Evolutionary conservation across 1,140 invertebrate species (phyloP).

Genomic region (Nasonia vitripennis): DNA sequence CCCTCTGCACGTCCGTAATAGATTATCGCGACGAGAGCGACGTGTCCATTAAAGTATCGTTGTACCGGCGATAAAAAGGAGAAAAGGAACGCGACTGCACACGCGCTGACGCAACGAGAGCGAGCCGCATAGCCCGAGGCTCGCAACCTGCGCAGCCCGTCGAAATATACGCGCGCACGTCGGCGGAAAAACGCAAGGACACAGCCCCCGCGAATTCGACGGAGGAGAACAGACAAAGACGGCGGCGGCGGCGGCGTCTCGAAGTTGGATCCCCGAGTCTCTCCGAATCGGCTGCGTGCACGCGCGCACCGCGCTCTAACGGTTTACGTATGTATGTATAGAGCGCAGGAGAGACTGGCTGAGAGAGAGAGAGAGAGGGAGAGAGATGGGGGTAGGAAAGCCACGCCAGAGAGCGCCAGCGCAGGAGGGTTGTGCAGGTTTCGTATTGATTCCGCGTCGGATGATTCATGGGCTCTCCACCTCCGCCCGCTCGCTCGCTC

Average conservation of each 20-base stretch:
- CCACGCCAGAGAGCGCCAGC: constrained; percentile 6
- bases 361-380: neutral
- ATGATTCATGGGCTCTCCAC: constrained; percentile 67
- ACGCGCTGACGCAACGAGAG: too few species aligned
- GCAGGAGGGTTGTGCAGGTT: constrained; percentile 45
- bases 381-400: constrained; percentile 3
- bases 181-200: neutral
- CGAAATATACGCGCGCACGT: neutral
- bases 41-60: too few species aligned
- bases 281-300: neutral
- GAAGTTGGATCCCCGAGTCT: neutral
- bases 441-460: constrained; percentile 64
- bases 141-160: too few species aligned
- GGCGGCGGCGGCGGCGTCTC: neutral
- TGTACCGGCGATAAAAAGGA: too few species aligned
- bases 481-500: constrained; percentile 13
- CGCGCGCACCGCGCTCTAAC: neutral
- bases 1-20: neutral
- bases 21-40: too few species aligned
- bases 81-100: too few species aligned
- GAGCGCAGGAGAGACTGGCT: neutral
- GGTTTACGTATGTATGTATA: neutral
- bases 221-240: neutral
- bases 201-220: neutral
- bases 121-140: too few species aligned